phyloP scores from a whole-genome alignment of 2,113 vertebrate genomes.

The Balaeniceps rex region DNA sequence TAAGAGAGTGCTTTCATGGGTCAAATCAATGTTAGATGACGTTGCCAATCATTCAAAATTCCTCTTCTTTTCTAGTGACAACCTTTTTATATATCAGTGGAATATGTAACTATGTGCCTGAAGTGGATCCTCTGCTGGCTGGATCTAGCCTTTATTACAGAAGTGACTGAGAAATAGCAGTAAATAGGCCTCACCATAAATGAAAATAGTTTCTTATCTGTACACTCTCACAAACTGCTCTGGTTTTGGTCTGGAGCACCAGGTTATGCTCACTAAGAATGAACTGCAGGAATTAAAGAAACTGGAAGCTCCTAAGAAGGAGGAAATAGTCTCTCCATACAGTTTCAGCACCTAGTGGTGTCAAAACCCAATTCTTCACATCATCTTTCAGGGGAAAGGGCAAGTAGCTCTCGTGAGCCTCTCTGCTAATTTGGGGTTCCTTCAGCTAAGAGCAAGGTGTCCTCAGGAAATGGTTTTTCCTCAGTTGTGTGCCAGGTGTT shows the following conservation, averaged over 20 bases:
- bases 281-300: neutral
- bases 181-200: neutral
- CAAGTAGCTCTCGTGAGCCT: neutral
- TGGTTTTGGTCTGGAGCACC: neutral
- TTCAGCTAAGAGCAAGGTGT: neutral
- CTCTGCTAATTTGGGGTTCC: neutral
- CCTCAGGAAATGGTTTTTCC: neutral
- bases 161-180: neutral
- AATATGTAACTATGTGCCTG: neutral
- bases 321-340: neutral
- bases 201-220: neutral
- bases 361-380: neutral
- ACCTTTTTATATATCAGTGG: neutral
- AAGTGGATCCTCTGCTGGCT: neutral
- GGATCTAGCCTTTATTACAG: neutral
- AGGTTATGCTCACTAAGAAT: neutral
- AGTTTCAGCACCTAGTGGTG: neutral
- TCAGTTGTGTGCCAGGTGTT: neutral
- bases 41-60: neutral
- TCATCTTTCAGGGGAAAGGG: neutral
- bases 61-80: neutral
- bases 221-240: neutral
- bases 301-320: neutral
- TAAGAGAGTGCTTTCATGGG: neutral
- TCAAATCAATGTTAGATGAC: neutral